A percentile compares a stretch with the other conserved stretches of the same genome.
These are phyloP conservation scores for Drosophila pruinosa DNA, from an alignment of 1,140 invertebrate genomes.

Conservation along the genomic window DNA sequence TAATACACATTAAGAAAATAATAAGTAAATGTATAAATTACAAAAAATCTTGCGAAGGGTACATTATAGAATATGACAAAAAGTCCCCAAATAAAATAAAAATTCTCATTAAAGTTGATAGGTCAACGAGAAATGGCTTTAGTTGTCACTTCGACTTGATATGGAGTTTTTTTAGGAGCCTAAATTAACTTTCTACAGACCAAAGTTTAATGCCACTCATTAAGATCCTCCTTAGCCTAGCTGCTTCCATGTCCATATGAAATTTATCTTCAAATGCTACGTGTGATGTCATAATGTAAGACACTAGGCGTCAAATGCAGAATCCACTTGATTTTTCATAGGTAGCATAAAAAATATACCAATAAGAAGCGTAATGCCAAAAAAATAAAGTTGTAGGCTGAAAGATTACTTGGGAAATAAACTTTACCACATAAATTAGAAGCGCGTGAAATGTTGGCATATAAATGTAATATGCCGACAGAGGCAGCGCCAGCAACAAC, in stretches of 20 bases:
- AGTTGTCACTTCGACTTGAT: background rate
- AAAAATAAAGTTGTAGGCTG: conserved; percentile 65
- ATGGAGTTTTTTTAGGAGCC: background rate
- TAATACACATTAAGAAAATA: no score
- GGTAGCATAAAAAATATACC: conserved; percentile 34
- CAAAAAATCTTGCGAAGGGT: no score
- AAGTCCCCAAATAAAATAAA: no score
- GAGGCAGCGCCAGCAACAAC: conserved; percentile 15
- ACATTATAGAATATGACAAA: no score
- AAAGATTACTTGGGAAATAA: conserved; percentile 69
- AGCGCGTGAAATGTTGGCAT: conserved; percentile 67
- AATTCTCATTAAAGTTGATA: background rate
- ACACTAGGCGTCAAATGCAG: conserved; percentile 41
- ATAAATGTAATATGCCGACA: conserved; percentile 76
- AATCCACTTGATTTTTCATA: conserved; percentile 43
- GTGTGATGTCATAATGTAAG: conserved; percentile 5
- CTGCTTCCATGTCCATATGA: background rate
- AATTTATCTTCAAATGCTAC: background rate
- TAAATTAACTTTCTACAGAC: background rate
- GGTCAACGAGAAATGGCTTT: background rate
- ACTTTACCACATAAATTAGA: conserved; percentile 71
- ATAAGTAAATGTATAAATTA: no score
- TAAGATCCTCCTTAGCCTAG: background rate
- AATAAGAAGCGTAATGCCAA: conserved; percentile 30
- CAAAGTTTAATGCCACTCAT: conserved; percentile 1